Base-by-base conservation (phyloP, 2,113 vertebrate genomes). In the Chaetodon auriga region DNA sequence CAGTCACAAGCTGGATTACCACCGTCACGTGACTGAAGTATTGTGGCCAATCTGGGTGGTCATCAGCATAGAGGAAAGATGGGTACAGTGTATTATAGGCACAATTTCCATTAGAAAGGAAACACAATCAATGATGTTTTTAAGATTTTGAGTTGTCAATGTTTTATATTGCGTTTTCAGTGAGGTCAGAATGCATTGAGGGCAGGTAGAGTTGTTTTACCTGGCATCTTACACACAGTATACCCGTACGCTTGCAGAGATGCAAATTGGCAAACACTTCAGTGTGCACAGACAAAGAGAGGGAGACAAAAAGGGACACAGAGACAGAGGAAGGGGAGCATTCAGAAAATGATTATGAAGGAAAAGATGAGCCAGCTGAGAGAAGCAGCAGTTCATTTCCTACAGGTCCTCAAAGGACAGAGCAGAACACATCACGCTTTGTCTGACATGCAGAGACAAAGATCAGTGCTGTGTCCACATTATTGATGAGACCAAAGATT, bases 1-100 rank as follows among this genome's bases (percentile, higher is more conserved):
- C 90, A 93, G 90, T 88, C 80, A 79, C 92, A 84, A 90, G 79
- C 78, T 86, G 91, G 93, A 95, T 95, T 94, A 94, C 70, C 66
- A 43, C 70, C 5, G 65, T 92, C 94, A 94, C 83, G 92, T 94
- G 91, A 93, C 90, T 81, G 46, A 63, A 54, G 82, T 66, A 76
- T 62, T 80, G 83, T 81, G 79, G 91, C 79, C 88, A 87, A 88
- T 92, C 90, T 92, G 77, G 71, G 79, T 80, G 90, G 86, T 88
- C 86, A 93, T 82, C 72, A 77, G 46, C 36, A 63, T 12, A 63
- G 73, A 72, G 38, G n/a, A 78, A 70, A 77, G 75, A 79, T 38
- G 36, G 57, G 6, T 21, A 5, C 23, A 7, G 58, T 30, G 14
- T 45, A 16, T 73, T 81, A 57, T 21, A 78, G 48, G 68, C 49